These are phyloP conservation scores for Atta cephalotes DNA, from an alignment of 1,140 invertebrate genomes.

Conservation along the genomic window DNA sequence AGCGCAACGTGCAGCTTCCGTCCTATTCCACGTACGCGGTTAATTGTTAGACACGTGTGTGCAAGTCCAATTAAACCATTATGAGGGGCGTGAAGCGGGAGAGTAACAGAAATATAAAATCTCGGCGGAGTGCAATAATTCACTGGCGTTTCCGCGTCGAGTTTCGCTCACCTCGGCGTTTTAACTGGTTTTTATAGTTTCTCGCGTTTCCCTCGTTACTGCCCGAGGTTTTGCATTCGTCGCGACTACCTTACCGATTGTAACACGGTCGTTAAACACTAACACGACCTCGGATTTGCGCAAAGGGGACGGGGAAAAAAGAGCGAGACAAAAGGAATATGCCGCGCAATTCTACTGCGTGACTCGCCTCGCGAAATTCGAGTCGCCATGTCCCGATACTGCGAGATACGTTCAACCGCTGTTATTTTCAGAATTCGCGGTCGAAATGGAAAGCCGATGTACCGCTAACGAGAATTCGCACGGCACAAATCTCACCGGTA, in stretches of 20 bases:
- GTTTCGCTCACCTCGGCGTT: slow-evolving; percentile 70
- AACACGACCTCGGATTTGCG: slow-evolving; percentile 22
- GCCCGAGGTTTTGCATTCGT: slow-evolving; percentile 55
- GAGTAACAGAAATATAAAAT: slow-evolving; percentile 75
- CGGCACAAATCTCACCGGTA: slow-evolving; percentile 30
- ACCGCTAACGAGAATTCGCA: slow-evolving; percentile 45
- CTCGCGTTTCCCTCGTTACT: slow-evolving; percentile 67
- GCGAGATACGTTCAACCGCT: neutral
- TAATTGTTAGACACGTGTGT: slow-evolving; percentile 76
- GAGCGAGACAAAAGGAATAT: slow-evolving; percentile 37
- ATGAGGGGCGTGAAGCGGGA: slow-evolving; percentile 64
- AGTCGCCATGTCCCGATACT: neutral
- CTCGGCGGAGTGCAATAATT: slow-evolving; percentile 73
- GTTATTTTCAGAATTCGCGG: slow-evolving; percentile 32
- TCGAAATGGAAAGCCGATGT: slow-evolving; percentile 43
- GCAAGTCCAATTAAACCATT: slow-evolving; percentile 77
- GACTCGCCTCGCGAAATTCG: slow-evolving; percentile 45
- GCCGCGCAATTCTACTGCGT: slow-evolving; percentile 6
- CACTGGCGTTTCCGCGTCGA: slow-evolving; percentile 70
- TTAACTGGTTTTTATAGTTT: slow-evolving; percentile 71
- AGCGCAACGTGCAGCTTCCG: slow-evolving; percentile 38
- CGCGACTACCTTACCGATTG: slow-evolving; percentile 51
- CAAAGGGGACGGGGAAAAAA: neutral
- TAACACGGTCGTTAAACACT: slow-evolving; percentile 64
- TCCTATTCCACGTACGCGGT: slow-evolving; percentile 62